These are phyloP conservation scores for Entomobrya multifasciata DNA, from an alignment of 2,888 invertebrate species.

Conservation along the genomic window DNA sequence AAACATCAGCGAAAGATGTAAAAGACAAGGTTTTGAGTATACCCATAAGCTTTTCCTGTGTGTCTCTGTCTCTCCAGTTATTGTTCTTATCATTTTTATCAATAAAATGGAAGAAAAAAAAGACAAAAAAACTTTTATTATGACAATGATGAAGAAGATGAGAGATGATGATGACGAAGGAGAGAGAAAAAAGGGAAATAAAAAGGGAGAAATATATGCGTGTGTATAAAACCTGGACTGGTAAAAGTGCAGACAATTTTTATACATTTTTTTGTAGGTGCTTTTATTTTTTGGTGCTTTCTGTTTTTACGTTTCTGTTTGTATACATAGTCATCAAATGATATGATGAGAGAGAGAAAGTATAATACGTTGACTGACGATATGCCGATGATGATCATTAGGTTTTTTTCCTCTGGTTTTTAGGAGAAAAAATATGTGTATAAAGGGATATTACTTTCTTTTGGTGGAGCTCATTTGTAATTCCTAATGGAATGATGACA, in stretches of 20 bases:
- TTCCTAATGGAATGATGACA: slow-evolving; percentile 71
- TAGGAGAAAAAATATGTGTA: slow-evolving; percentile 21
- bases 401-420: background rate
- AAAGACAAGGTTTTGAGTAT: background rate
- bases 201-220: background rate
- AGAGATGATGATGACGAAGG: slow-evolving; percentile 40
- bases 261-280: no score
- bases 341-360: background rate
- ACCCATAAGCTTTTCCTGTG: slow-evolving; percentile 38
- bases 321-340: background rate
- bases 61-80: background rate
- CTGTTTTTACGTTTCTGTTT: background rate
- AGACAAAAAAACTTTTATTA: slow-evolving; percentile 55
- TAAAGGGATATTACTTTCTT: background rate
- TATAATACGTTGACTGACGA: background rate
- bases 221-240: background rate
- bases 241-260: background rate
- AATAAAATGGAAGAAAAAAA: slow-evolving; percentile 31
- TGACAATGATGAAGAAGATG: slow-evolving; percentile 66
- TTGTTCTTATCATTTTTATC: slow-evolving; percentile 53
- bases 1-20: no score
- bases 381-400: background rate
- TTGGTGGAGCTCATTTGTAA: slow-evolving; percentile 57
- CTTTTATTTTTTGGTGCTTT: background rate
- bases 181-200: background rate